phyloP scores from a whole-genome alignment of 2,888 invertebrate genomes.

The Caenorhabditis becei region DNA sequence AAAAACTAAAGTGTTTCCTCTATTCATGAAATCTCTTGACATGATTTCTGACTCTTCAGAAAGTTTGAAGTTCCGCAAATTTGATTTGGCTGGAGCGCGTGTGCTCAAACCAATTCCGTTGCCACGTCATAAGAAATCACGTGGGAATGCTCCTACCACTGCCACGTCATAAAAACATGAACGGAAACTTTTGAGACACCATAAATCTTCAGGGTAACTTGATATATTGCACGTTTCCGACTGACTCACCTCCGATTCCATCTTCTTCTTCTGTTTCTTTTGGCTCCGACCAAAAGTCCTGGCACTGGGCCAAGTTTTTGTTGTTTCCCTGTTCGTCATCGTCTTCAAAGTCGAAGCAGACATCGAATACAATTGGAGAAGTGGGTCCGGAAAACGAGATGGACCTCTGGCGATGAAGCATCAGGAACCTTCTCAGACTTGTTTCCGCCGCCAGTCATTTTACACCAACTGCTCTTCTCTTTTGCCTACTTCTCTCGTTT shows the following conservation, averaged over 20 bases:
- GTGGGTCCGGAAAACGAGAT: constrained; percentile 43
- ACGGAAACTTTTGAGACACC: not conserved
- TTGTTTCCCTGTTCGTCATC: constrained; percentile 13
- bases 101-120: not conserved
- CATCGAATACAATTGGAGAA: constrained; percentile 34
- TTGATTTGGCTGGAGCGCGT: no score
- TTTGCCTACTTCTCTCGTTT: constrained; percentile 5
- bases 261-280: constrained; percentile 8
- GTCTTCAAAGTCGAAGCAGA: constrained; percentile 45
- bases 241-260: constrained; percentile 12
- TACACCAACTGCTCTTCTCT: constrained; percentile 26
- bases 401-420: constrained; percentile 51
- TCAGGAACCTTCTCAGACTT: constrained; percentile 20
- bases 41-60: no score
- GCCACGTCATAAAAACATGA: constrained; percentile 2
- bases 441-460: constrained; percentile 10
- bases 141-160: not conserved
- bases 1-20: no score
- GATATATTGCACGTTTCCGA: not conserved
- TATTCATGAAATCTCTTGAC: not conserved
- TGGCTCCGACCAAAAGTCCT: constrained; percentile 22
- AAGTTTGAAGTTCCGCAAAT: no score
- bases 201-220: not conserved
- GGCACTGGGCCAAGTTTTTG: constrained; percentile 31
- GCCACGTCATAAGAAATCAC: not conserved